A percentile compares a stretch with the other conserved stretches of the same genome.
phyloP scores from a whole-genome alignment of 2,113 vertebrate species.

The Poeciliopsis retropinna region DNA sequence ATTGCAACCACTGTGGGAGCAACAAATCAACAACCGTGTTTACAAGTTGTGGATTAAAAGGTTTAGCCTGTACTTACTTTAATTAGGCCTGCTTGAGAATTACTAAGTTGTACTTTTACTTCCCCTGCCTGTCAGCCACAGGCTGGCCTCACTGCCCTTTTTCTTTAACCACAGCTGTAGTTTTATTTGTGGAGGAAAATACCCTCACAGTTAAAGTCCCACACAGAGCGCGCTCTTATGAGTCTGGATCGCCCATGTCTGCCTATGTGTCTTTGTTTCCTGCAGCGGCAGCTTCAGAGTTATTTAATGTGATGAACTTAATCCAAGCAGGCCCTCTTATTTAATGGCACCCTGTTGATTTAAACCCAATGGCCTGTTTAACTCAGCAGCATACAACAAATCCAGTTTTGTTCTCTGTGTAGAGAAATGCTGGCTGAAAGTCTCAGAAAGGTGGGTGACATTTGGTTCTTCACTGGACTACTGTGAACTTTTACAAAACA shows the following conservation, averaged over 20 bases:
- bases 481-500: neutral
- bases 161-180: neutral
- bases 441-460: neutral
- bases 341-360: constrained; percentile 51
- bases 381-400: constrained; percentile 29
- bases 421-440: neutral
- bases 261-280: constrained; percentile 8
- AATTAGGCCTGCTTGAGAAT: neutral
- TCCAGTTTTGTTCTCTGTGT: neutral
- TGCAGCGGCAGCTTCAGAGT: constrained; percentile 23
- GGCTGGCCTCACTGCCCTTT: neutral
- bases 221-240: neutral
- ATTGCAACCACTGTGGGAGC: neutral
- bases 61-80: neutral
- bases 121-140: neutral
- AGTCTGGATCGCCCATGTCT: neutral
- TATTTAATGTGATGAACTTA: constrained; percentile 46
- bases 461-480: neutral
- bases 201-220: neutral
- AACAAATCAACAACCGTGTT: constrained; percentile 21
- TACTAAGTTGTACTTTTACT: neutral
- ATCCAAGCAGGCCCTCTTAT: constrained; percentile 43
- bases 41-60: constrained; percentile 11
- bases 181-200: neutral
- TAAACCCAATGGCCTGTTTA: constrained; percentile 55